Evolutionary conservation across 23 tunicate species (phyloP).

Genomic region (Styela plicata): DNA sequence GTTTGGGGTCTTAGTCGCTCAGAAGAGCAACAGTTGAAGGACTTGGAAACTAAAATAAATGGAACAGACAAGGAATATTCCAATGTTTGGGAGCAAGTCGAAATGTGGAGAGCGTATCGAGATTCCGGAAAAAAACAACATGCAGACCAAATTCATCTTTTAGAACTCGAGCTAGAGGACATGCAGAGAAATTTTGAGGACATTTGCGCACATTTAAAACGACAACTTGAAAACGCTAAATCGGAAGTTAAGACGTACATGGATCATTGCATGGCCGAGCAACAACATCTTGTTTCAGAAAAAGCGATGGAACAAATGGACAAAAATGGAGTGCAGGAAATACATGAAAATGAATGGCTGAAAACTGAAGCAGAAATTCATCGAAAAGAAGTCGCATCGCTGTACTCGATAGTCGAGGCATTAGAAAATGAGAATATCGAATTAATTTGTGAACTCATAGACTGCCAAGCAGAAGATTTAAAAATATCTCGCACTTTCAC

Average conservation of each 20-base stretch:
- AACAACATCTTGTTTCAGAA: conserved; percentile 72
- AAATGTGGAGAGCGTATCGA: conserved; percentile 69
- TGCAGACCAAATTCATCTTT: conserved; percentile 52
- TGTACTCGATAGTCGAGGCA: conserved; percentile 36
- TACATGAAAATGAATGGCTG: conserved; percentile 94
- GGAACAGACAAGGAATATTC: conserved; percentile 47
- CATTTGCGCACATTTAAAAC: conserved; percentile 62
- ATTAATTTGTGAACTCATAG: conserved; percentile 69
- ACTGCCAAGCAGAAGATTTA: conserved; percentile 81
- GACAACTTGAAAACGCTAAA: conserved; percentile 81
- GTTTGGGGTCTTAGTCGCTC: conserved; percentile 54
- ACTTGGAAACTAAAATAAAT: conserved; percentile 38
- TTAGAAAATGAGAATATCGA: conserved; percentile 71
- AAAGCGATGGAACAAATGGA: conserved; percentile 76
- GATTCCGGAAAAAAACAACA: conserved; percentile 67
- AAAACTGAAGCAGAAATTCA: conserved; percentile 76
- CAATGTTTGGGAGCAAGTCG: conserved; percentile 46
- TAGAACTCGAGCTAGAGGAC: conserved; percentile 63
- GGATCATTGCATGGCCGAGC: conserved; percentile 85
- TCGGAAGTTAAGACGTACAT: conserved; percentile 52
- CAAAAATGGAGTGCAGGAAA: conserved; percentile 69
- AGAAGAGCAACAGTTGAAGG: conserved; percentile 54
- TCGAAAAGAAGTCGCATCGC: conserved; percentile 52
- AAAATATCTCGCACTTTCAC: conserved; percentile 71
- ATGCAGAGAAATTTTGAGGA: conserved; percentile 76